phyloP scores from a whole-genome alignment of 1,140 invertebrate species.

The Drosophila saltans region DNA sequence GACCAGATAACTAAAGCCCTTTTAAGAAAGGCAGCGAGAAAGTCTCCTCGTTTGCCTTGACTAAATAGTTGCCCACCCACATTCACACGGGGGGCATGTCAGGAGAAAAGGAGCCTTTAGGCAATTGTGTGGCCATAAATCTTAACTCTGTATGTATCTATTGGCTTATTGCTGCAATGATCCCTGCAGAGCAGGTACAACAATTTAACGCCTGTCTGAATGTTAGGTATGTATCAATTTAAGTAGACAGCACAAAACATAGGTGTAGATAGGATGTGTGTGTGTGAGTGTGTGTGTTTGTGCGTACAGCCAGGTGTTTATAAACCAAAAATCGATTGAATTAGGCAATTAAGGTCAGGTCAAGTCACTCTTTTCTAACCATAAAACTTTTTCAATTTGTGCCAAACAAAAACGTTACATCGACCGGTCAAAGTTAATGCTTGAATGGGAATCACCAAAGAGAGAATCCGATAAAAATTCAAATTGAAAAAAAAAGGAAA shows the following conservation, averaged over 20 bases:
- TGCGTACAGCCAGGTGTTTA: constrained; percentile 12
- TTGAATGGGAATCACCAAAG: background rate
- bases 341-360: constrained; percentile 16
- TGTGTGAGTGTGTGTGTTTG: constrained; percentile 28
- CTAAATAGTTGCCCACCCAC: constrained; percentile 30
- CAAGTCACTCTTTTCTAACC: constrained; percentile 2
- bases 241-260: constrained; percentile 39
- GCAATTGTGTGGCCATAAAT: constrained; percentile 72
- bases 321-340: constrained; percentile 61
- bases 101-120: constrained; percentile 45
- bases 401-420: constrained; percentile 14
- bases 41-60: constrained; percentile 1
- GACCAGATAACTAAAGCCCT: constrained; percentile 66
- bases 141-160: constrained; percentile 39
- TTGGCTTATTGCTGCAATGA: constrained; percentile 52
- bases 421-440: background rate
- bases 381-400: constrained; percentile 18
- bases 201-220: constrained; percentile 59
- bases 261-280: background rate
- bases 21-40: background rate
- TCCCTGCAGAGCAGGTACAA: constrained; percentile 26
- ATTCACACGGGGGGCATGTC: background rate
- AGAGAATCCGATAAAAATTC: constrained; percentile 6
- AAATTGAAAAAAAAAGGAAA: constrained; percentile 6
- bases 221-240: constrained; percentile 41